These are phyloP conservation scores for Ciconia maguari DNA, from an alignment of 2,113 vertebrate genomes.

Conservation along the genomic window DNA sequence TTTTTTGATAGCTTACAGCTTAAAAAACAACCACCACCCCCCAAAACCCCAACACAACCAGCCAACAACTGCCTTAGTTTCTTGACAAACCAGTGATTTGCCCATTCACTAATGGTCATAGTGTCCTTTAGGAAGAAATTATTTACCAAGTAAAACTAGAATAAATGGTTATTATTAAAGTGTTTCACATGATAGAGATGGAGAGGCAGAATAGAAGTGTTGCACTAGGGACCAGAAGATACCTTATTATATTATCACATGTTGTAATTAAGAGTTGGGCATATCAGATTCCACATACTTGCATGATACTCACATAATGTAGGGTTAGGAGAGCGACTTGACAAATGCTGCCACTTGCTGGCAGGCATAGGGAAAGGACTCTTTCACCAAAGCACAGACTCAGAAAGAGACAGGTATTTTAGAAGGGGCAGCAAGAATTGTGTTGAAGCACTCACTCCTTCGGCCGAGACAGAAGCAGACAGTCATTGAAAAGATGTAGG, in stretches of 20 bases:
- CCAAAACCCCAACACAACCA: background rate
- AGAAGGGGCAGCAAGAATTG: slow-evolving; percentile 50
- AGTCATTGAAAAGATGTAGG: slow-evolving; percentile 95
- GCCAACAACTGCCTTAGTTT: background rate
- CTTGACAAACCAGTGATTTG: background rate
- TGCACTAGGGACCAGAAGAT: background rate
- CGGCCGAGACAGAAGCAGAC: slow-evolving; percentile 87
- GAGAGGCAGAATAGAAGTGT: background rate
- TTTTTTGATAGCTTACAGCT: background rate
- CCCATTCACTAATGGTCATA: background rate
- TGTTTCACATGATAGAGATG: background rate
- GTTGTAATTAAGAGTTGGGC: background rate
- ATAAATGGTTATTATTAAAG: background rate
- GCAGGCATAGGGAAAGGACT: slow-evolving; percentile 45
- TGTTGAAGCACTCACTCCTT: slow-evolving; percentile 84
- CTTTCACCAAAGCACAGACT: slow-evolving; percentile 53
- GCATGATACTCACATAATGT: background rate
- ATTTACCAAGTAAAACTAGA: background rate
- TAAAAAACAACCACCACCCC: background rate
- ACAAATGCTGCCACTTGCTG: slow-evolving; percentile 49
- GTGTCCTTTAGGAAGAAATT: background rate
- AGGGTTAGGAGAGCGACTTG: slow-evolving; percentile 24
- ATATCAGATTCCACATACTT: background rate
- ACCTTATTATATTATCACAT: background rate
- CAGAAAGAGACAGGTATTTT: slow-evolving; percentile 25